These are phyloP conservation scores for Cactoblastis cactorum DNA, from an alignment of 2,888 invertebrate species.

Conservation along the genomic window DNA sequence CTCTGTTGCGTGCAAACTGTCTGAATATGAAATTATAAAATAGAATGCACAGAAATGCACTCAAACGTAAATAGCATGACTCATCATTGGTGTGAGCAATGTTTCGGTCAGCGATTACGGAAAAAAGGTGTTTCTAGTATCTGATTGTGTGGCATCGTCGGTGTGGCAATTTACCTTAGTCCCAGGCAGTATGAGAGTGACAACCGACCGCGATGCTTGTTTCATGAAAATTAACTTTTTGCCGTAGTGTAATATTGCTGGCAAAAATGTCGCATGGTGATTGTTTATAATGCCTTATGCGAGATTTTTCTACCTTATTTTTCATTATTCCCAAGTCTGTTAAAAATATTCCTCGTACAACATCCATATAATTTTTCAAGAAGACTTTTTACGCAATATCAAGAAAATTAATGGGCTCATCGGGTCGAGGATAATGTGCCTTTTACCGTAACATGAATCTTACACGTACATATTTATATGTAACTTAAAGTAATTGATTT, in stretches of 20 bases:
- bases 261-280: not conserved
- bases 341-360: not conserved
- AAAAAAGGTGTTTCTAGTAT: conserved; percentile 2
- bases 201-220: conserved; percentile 20
- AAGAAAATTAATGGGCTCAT: conserved; percentile 2
- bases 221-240: conserved; percentile 27
- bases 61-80: not conserved
- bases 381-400: not conserved
- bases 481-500: not conserved
- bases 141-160: conserved; percentile 2
- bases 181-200: conserved; percentile 28
- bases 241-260: not conserved
- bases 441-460: conserved; percentile 6
- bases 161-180: conserved; percentile 25
- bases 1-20: conserved; percentile 8
- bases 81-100: not conserved
- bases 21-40: not conserved
- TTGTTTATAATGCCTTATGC: conserved; percentile 12
- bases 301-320: no score
- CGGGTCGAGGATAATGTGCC: not conserved
- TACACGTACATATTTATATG: not conserved
- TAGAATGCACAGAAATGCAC: not conserved
- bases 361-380: not conserved
- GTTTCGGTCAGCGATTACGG: conserved; percentile 4
- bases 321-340: not conserved